Evolutionary conservation across 1,140 invertebrate species (phyloP).

Genomic region (Phocides pigmalion): DNA sequence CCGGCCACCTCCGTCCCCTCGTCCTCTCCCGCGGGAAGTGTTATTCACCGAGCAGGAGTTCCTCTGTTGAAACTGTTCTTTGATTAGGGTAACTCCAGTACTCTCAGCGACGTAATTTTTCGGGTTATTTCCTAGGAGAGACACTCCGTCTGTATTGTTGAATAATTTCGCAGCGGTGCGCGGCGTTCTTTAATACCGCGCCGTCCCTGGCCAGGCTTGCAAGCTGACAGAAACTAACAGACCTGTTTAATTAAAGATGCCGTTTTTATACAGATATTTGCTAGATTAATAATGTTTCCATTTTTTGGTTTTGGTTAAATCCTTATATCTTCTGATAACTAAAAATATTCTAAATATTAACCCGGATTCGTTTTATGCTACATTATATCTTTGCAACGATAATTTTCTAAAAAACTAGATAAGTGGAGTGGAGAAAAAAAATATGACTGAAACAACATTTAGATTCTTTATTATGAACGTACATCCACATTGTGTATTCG

Average conservation of each 20-base stretch:
- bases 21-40: background rate
- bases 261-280: background rate
- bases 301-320: too few species aligned
- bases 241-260: background rate
- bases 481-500: too few species aligned
- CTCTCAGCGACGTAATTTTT: slow-evolving; percentile 12
- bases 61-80: slow-evolving; percentile 6
- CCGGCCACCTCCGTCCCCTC: too few species aligned
- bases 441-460: too few species aligned
- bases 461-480: too few species aligned
- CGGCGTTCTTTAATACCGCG: background rate
- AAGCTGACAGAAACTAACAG: background rate
- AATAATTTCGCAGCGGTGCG: slow-evolving; percentile 8
- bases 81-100: slow-evolving; percentile 6
- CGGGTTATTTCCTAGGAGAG: slow-evolving; percentile 15
- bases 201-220: background rate
- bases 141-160: slow-evolving; percentile 9
- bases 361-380: too few species aligned
- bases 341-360: too few species aligned
- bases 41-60: background rate
- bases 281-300: too few species aligned
- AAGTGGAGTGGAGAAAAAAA: too few species aligned
- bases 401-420: too few species aligned
- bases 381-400: too few species aligned
- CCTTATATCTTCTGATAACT: too few species aligned